Percentiles rank a stretch among this genome's conserved stretches.
These are phyloP conservation scores for Apocheima hispidaria DNA, from an alignment of 2,888 invertebrate genomes.

Conservation along the genomic window DNA sequence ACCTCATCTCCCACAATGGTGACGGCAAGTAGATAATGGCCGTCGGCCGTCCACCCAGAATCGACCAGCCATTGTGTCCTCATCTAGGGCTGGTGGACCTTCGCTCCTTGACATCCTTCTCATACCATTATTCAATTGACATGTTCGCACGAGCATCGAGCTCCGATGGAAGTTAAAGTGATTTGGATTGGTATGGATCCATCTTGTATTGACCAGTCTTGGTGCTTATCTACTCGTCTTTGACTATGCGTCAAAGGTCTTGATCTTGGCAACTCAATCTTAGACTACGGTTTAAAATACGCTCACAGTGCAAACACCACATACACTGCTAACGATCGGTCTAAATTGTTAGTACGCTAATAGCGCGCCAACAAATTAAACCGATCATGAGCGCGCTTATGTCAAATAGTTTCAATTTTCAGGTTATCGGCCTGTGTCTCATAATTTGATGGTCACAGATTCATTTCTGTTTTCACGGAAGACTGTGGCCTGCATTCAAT, in stretches of 20 bases:
- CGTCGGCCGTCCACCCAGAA: slow-evolving; percentile 27
- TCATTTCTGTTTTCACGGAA: too few relatives aligned
- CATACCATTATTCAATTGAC: slow-evolving; percentile 44
- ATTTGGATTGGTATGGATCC: slow-evolving; percentile 13
- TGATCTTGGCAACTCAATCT: too few relatives aligned
- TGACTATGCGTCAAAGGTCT: neutral
- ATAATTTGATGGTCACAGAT: too few relatives aligned
- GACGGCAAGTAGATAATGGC: slow-evolving; percentile 51
- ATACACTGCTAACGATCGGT: too few relatives aligned
- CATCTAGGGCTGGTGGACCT: slow-evolving; percentile 45
- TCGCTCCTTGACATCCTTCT: slow-evolving; percentile 61
- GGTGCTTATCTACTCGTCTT: neutral
- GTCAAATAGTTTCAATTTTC: too few relatives aligned
- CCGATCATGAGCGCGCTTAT: too few relatives aligned
- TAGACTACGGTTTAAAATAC: too few relatives aligned
- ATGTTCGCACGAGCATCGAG: slow-evolving; percentile 24
- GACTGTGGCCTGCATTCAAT: too few relatives aligned
- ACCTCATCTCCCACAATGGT: slow-evolving; percentile 24
- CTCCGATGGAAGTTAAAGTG: slow-evolving; percentile 11
- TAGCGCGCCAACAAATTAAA: too few relatives aligned
- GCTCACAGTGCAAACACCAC: too few relatives aligned
- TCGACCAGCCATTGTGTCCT: slow-evolving; percentile 42
- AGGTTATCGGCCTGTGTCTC: too few relatives aligned
- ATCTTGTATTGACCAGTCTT: slow-evolving; percentile 7
- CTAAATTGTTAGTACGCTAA: too few relatives aligned